Conservation (phyloP, 1,140 invertebrate species). For the Brachionus plicatilis region DNA sequence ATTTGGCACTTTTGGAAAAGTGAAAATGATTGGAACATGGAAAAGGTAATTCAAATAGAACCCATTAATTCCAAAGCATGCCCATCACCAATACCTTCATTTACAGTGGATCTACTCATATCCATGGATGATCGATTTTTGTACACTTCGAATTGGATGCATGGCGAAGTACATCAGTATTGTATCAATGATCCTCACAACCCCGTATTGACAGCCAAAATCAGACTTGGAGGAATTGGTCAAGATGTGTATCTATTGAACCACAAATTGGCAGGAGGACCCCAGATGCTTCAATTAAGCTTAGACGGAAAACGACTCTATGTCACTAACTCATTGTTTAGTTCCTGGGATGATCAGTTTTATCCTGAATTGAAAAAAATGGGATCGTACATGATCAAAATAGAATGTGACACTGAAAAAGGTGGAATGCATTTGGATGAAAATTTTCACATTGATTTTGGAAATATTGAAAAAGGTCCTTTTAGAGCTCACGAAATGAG, state of each 20-base stretch:
- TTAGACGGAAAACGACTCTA: slow-evolving; percentile 89
- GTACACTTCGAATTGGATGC: slow-evolving; percentile 84
- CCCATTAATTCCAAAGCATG: slow-evolving; percentile 70
- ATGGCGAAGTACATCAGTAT: slow-evolving; percentile 90
- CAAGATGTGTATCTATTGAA: slow-evolving; percentile 61
- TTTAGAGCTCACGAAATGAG: slow-evolving; percentile 89
- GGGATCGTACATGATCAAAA: slow-evolving; percentile 73
- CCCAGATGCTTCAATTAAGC: slow-evolving; percentile 93
- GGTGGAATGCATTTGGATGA: slow-evolving; percentile 79
- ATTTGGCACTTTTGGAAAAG: slow-evolving; percentile 56
- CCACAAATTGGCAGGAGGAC: slow-evolving; percentile 71
- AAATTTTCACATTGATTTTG: slow-evolving; percentile 87
- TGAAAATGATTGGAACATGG: slow-evolving; percentile 64
- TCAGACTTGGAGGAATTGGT: slow-evolving; percentile 37
- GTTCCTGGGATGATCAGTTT: slow-evolving; percentile 86
- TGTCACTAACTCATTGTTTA: slow-evolving; percentile 80
- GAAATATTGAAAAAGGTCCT: slow-evolving; percentile 78
- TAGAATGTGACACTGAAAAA: slow-evolving; percentile 74
- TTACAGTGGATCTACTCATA: slow-evolving; percentile 87
- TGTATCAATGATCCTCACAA: slow-evolving; percentile 75
- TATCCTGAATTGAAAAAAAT: slow-evolving; percentile 74
- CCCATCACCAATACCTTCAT: slow-evolving; percentile 63
- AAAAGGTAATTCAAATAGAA: slow-evolving; percentile 73
- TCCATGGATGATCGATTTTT: slow-evolving; percentile 88
- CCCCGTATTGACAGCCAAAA: slow-evolving; percentile 75